Evolutionary conservation across 2,888 invertebrate species (phyloP), one percentile per base, ranked within the genome.

Genomic region (Orchesella flavescens): DNA sequence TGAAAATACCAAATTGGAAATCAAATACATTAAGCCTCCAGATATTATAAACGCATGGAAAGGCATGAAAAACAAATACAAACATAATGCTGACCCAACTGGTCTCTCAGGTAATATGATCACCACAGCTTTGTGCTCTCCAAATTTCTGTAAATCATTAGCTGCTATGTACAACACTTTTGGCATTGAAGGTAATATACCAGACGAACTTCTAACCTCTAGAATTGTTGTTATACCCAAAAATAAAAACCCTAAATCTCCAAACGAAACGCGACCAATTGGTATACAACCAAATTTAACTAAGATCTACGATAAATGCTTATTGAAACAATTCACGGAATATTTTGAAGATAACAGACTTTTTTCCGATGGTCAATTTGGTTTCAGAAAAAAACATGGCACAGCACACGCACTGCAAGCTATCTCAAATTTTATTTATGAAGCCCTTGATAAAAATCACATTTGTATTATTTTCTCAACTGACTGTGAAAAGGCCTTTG

Each of bases 401-500:
- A 72, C 71, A 49, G 21, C 21, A 7, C 75, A 76, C 19, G 77
- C 73, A 1, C 61, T 71, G 19, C 24, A 73, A 59, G 76, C 77
- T 0, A 15, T 84, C 9, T 53, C 55, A n/a, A 82, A 85, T n/a
- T 49, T n/a, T 3, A 53, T 85, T n/a, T 69, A 68, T 3, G 34
- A 63, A 19, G 15, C 68, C 10, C 34, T 79, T 49, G 63, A 74
- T 34, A 19, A 77, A 5, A 59, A 73, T 34, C 79, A 83, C 3
- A 57, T 85, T 1, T 75, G 79, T 46, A 44, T 83, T 15, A n/a
- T 85, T 4, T 24, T 83, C 0, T n/a, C 71, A 21, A 34, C 81
- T 0, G 84, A 84, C 46, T 49, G 83, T 17, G n/a, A 76, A n/a
- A 77, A 79, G 15, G 82, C 85, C 0, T 85, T 85, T 75, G 85